Conservation (phyloP, 1,140 invertebrate genomes). For the Drosophila tropicalis region DNA sequence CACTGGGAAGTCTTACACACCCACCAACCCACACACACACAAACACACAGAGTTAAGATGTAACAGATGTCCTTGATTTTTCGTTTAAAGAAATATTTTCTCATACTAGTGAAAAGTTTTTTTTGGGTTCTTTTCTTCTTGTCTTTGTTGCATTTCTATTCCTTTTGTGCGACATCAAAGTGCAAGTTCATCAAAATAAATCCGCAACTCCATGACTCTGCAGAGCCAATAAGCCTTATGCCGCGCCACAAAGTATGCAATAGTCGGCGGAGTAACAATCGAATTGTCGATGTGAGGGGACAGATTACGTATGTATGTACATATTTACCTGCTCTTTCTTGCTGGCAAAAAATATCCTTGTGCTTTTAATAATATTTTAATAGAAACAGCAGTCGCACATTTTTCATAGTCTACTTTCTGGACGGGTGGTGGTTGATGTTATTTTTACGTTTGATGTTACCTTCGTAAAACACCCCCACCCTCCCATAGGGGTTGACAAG, state of each 20-base stretch:
- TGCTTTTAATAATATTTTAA: conserved; percentile 66
- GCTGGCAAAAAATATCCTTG: background rate
- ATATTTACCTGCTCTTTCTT: conserved; percentile 1
- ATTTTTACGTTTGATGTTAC: conserved; percentile 37
- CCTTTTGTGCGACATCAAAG: conserved; percentile 64
- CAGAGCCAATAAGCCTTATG: conserved; percentile 45
- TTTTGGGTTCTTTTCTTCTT: conserved; percentile 1
- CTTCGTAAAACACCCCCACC: conserved; percentile 1
- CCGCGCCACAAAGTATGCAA: conserved; percentile 50
- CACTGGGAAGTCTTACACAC: conserved; percentile 37
- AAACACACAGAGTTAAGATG: conserved; percentile 27
- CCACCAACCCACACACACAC: conserved; percentile 22
- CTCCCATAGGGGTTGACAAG: conserved; percentile 5
- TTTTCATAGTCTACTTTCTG: conserved; percentile 33
- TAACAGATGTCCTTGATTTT: conserved; percentile 71
- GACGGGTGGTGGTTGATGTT: conserved; percentile 42
- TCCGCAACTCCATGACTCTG: conserved; percentile 28
- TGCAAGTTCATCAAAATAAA: conserved; percentile 61
- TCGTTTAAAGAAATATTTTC: conserved; percentile 50
- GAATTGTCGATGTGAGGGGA: conserved; percentile 46
- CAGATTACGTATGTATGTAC: conserved; percentile 7
- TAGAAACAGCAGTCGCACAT: conserved; percentile 50
- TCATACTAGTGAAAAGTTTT: conserved; percentile 16
- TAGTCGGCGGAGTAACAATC: conserved; percentile 52
- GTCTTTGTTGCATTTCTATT: conserved; percentile 52